phyloP scores from a whole-genome alignment of 2,113 vertebrate species.

The Candoia aspera region DNA sequence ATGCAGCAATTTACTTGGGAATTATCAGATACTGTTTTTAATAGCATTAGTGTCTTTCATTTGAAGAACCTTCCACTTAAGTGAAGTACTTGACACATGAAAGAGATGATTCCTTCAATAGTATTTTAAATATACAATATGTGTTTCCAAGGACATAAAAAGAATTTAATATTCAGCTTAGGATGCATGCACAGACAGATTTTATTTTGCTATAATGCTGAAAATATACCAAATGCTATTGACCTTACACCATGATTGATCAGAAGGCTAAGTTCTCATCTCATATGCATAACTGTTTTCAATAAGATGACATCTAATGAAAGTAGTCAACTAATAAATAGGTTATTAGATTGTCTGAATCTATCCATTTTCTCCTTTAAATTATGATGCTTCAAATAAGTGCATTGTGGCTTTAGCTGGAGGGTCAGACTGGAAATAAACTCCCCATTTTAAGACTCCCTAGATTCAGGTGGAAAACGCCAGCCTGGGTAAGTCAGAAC shows the following conservation, averaged over 20 bases:
- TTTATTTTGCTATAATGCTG: not conserved
- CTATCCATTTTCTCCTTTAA: not conserved
- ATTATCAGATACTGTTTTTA: conserved; percentile 14
- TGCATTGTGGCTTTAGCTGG: not conserved
- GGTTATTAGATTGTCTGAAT: not conserved
- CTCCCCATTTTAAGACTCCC: not conserved
- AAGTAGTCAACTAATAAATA: not conserved
- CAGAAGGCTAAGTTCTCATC: not conserved
- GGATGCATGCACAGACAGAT: not conserved
- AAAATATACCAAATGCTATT: not conserved
- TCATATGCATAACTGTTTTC: not conserved
- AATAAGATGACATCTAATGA: not conserved
- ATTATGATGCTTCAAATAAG: not conserved
- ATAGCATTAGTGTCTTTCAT: not conserved
- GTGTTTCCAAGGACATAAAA: conserved; percentile 12
- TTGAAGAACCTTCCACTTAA: conserved; percentile 18
- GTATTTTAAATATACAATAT: not conserved
- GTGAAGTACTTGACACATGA: conserved; percentile 15
- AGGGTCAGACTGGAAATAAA: not conserved
- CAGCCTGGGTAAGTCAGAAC: not conserved
- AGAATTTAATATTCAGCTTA: not conserved
- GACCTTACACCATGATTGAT: not conserved
- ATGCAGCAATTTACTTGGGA: conserved; percentile 10
- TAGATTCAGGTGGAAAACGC: not conserved
- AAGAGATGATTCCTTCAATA: conserved; percentile 24